These are phyloP conservation scores for Galeopterus variegatus DNA, from an alignment of 2,113 vertebrate species.

Conservation along the genomic window DNA sequence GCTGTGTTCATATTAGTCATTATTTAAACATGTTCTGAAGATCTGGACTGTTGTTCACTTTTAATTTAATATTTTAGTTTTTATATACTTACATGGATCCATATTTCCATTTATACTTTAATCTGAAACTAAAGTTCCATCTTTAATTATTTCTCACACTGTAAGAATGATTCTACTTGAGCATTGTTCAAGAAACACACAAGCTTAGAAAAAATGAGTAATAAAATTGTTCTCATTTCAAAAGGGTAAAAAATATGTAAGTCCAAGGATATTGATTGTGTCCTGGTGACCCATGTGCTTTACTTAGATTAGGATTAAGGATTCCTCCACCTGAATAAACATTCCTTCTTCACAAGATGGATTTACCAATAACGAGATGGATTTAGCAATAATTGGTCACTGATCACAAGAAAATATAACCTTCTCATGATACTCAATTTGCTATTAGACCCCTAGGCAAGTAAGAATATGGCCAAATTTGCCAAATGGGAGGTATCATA, in stretches of 20 bases:
- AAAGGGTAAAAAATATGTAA: constrained; percentile 32
- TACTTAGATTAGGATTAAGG: constrained; percentile 44
- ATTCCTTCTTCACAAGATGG: constrained; percentile 2
- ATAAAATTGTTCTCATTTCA: constrained; percentile 43
- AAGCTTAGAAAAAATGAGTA: not conserved
- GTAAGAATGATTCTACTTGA: constrained; percentile 42
- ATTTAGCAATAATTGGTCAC: constrained; percentile 32
- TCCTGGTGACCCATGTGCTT: not conserved
- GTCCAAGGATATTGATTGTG: not conserved
- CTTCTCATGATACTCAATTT: not conserved
- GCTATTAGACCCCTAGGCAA: not conserved
- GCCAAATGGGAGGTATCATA: not conserved
- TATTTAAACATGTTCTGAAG: constrained; percentile 63
- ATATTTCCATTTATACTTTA: not conserved
- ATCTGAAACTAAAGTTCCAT: constrained; percentile 49
- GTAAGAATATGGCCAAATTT: constrained; percentile 1
- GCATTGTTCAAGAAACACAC: constrained; percentile 42
- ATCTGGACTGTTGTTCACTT: constrained; percentile 33
- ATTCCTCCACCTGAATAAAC: constrained; percentile 28
- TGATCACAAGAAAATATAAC: constrained; percentile 8
- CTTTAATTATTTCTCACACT: constrained; percentile 23
- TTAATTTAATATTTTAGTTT: constrained; percentile 50
- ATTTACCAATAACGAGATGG: constrained; percentile 22
- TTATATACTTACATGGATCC: not conserved
- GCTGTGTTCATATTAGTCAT: constrained; percentile 69